Base-by-base conservation (phyloP, 2,797 vertebrate genomes). In the Dendrocincla tyrannina region DNA sequence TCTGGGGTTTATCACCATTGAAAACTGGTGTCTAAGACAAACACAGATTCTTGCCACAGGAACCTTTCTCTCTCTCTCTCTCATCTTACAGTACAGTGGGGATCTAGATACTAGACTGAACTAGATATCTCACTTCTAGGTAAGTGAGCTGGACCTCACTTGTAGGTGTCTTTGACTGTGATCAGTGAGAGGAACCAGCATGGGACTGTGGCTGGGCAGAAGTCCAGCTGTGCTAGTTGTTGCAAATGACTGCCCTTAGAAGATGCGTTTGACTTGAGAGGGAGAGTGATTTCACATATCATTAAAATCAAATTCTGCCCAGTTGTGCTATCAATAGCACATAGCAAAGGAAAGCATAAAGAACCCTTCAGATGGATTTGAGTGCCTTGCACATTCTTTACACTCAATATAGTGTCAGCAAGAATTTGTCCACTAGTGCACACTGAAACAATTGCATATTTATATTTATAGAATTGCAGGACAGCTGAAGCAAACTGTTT, bases 1-100 rank as follows among this genome's bases (percentile, higher is more conserved):
- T 27, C 23, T 27, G 82, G 12, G 49, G 5, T 17, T 66, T 28
- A 75, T n/a, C 9, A 11, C 20, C 0, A 0, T 8, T 63, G 64
- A 80, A 77, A 69, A 62, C 10, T 30, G 19, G 1, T 73, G 28
- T 76, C 37, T 13, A 33, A 39, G 13, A 58, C 18, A 91, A 87
- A 49, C 4, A 33, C 30, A 67, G n/a, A 49, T 55, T 55, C n/a
- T 62, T 55, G 17, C 17, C 47, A 67, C 17, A 55, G 47, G 35
- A 77, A n/a, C 23, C 14, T 56, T 11, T 33, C 33, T 49, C 52
- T 19, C 39, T 33, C 33, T 49, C 52, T 19, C 39, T 53, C 35
- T 11, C 49, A 30, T 11, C 17, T 80, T 52, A 35, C 35, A 39
- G 17, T 64, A 8, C 17, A 32, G 19, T 44, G 32, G 12, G 46